These are phyloP conservation scores for Indicator maculatus DNA, from an alignment of 2,113 vertebrate species.

Conservation along the genomic window DNA sequence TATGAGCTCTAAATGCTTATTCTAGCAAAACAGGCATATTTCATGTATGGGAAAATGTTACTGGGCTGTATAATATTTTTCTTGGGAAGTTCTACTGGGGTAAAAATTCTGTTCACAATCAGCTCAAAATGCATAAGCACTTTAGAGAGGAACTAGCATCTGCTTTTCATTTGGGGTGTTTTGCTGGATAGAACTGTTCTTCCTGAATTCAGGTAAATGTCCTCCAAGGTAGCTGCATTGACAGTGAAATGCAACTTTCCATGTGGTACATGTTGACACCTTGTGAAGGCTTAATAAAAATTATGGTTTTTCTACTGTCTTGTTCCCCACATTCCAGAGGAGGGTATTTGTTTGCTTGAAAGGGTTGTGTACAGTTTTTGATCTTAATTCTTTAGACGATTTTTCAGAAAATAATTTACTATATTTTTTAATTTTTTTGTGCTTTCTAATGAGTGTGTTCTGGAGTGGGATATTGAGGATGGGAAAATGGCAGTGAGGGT, in stretches of 20 bases:
- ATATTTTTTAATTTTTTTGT: neutral
- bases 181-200: neutral
- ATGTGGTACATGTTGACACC: neutral
- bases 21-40: neutral
- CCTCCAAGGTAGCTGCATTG: neutral
- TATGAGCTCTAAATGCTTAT: neutral
- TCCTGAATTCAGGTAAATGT: neutral
- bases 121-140: neutral
- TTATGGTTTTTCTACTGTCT: neutral
- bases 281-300: neutral
- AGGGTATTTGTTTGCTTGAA: neutral
- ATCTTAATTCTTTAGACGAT: neutral
- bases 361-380: neutral
- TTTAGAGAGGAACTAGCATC: accelerated
- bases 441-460: neutral
- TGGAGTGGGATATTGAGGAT: neutral
- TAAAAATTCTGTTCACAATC: neutral
- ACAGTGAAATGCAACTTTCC: neutral
- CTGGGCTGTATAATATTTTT: neutral
- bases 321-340: neutral
- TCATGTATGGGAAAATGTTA: neutral
- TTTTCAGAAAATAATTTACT: neutral
- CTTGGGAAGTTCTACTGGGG: neutral
- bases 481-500: neutral
- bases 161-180: neutral